These are phyloP conservation scores for Elegia similella DNA, from an alignment of 2,888 invertebrate genomes.

Conservation along the genomic window DNA sequence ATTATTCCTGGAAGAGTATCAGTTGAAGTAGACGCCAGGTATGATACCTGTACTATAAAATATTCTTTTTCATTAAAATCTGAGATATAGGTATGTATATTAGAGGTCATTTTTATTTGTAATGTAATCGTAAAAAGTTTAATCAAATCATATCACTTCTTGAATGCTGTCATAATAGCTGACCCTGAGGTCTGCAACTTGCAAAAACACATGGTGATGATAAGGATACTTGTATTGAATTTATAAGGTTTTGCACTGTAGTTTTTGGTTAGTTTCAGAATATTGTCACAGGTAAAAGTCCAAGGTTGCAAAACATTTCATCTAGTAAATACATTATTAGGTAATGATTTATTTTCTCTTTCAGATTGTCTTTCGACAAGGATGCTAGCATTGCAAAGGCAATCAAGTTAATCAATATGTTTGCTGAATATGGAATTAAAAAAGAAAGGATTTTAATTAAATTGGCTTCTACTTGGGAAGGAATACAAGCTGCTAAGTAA, in stretches of 20 bases:
- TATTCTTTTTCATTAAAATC: too few relatives aligned
- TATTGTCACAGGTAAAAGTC: neutral
- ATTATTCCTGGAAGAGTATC: constrained; percentile 98
- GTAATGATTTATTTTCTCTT: constrained; percentile 29
- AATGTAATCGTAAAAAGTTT: too few relatives aligned
- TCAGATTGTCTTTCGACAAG: constrained; percentile 95
- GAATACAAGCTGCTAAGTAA: constrained; percentile 98
- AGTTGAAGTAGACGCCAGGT: constrained; percentile 97
- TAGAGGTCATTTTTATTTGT: too few relatives aligned
- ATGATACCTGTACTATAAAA: constrained; percentile 15
- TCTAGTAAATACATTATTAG: neutral
- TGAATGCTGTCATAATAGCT: too few relatives aligned
- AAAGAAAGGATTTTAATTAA: constrained; percentile 98
- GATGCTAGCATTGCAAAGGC: constrained; percentile 96
- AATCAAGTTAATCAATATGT: constrained; percentile 92
- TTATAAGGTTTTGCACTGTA: too few relatives aligned
- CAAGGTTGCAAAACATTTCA: neutral
- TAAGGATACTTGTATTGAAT: too few relatives aligned
- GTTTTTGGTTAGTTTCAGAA: too few relatives aligned
- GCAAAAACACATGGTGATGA: too few relatives aligned
- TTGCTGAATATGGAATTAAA: constrained; percentile 92
- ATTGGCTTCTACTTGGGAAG: constrained; percentile 99
- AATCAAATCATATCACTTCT: too few relatives aligned
- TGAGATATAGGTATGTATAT: too few relatives aligned
- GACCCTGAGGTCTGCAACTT: too few relatives aligned